phyloP scores from a whole-genome alignment of 2,113 vertebrate genomes.

The Abramis brama region DNA sequence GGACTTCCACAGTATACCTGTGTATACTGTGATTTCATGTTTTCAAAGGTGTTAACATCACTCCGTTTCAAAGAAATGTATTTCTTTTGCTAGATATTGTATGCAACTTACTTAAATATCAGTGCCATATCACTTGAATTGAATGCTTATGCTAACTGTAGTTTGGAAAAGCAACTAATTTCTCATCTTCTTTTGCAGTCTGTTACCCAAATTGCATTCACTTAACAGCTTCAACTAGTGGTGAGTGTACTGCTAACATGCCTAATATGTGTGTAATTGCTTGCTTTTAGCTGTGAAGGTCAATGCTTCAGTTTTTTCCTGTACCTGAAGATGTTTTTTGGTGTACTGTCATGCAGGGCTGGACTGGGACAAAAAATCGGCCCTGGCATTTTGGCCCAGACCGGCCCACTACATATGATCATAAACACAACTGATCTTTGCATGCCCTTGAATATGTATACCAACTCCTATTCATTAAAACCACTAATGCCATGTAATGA shows the following conservation, averaged over 20 bases:
- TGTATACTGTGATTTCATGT: not conserved
- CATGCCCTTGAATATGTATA: too few species aligned
- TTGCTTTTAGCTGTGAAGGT: slow-evolving; percentile 17
- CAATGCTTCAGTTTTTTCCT: not conserved
- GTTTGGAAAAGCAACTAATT: slow-evolving; percentile 57
- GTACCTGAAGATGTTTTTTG: not conserved
- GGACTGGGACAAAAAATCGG: too few species aligned
- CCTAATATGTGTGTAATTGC: slow-evolving; percentile 46
- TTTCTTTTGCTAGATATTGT: not conserved
- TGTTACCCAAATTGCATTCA: slow-evolving; percentile 76
- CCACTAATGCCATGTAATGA: too few species aligned
- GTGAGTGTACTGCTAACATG: slow-evolving; percentile 78
- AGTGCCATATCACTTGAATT: not conserved
- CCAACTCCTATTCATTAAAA: too few species aligned
- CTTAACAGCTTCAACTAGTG: slow-evolving; percentile 76
- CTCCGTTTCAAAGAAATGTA: not conserved
- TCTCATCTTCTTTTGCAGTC: slow-evolving; percentile 73
- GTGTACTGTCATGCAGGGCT: not conserved
- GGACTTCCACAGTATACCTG: not conserved
- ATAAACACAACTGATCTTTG: too few species aligned
- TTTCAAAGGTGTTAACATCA: not conserved
- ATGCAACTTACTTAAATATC: not conserved
- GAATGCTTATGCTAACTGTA: slow-evolving; percentile 35
- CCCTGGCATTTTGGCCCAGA: too few species aligned
- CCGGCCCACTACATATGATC: too few species aligned